A percentile compares a stretch with the other conserved stretches of the same genome.
Evolutionary conservation across 1,140 invertebrate species (phyloP).

Genomic region (Eupristina koningsbergeri): DNA sequence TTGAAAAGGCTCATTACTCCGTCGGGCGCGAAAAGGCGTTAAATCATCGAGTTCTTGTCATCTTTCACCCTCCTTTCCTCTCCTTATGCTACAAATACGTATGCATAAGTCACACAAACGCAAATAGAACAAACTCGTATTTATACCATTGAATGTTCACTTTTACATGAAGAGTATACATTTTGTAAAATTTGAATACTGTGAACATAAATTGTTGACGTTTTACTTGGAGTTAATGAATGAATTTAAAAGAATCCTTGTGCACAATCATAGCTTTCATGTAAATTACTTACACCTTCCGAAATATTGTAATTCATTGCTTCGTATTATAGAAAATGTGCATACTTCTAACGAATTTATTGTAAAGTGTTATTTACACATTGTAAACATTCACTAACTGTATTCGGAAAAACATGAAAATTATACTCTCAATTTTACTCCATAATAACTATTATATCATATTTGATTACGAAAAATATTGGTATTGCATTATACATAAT

Average conservation of each 20-base stretch:
- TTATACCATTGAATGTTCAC: conserved; percentile 6
- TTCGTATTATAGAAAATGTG: background rate
- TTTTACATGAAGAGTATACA: background rate
- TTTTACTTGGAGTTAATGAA: background rate
- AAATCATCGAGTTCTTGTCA: conserved; percentile 49
- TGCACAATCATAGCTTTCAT: background rate
- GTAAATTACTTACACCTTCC: background rate
- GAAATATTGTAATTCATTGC: background rate
- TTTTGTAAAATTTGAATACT: background rate
- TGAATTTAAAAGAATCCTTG: background rate
- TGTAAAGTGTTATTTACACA: background rate
- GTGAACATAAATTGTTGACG: background rate
- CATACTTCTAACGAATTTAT: background rate
- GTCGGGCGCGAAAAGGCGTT: conserved; percentile 53
- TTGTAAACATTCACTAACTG: no score
- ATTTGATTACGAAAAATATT: no score
- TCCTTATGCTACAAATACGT: background rate
- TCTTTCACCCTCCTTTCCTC: conserved; percentile 15
- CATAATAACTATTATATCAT: no score
- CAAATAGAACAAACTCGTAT: background rate
- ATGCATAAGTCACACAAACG: background rate
- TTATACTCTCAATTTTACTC: no score
- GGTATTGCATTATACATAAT: no score
- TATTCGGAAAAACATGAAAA: no score
- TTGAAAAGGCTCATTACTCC: conserved; percentile 54